Evolutionary conservation across 2,113 vertebrate species (phyloP).

Genomic region (Rhea americana): DNA sequence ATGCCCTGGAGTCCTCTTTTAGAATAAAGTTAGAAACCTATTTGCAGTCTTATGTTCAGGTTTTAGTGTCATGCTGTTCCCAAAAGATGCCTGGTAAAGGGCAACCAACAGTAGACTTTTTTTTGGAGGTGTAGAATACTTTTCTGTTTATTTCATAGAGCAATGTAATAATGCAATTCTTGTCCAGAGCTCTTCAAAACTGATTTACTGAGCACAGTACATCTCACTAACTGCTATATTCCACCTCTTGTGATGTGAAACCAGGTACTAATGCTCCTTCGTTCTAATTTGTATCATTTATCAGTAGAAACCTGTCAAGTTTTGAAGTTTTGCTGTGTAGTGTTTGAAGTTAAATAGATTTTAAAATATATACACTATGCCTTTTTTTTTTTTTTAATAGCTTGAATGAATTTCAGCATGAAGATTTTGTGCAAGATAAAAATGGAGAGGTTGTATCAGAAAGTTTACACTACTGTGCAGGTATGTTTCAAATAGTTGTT

Average conservation of each 20-base stretch:
- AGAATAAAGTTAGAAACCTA: background rate
- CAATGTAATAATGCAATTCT: background rate
- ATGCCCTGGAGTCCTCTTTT: background rate
- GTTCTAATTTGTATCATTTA: background rate
- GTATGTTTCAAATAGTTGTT: slow-evolving; percentile 2
- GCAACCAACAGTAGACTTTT: background rate
- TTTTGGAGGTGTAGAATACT: background rate
- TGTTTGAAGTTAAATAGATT: background rate
- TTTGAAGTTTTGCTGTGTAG: background rate
- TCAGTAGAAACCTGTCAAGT: background rate
- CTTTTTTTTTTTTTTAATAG: slow-evolving; percentile 48
- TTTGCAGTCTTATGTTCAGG: background rate
- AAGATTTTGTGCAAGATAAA: slow-evolving; percentile 5
- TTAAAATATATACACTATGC: background rate
- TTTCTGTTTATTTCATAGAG: background rate
- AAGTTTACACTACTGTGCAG: background rate
- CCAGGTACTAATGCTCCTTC: background rate
- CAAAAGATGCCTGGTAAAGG: background rate
- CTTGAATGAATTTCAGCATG: background rate
- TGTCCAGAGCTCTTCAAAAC: background rate
- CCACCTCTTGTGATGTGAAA: background rate
- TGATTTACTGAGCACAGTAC: background rate
- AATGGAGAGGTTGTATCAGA: background rate
- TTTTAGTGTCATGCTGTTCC: background rate
- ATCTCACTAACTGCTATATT: background rate